These are phyloP conservation scores for Camelus dromedarius DNA, from an alignment of 2,113 vertebrate genomes.

Conservation along the genomic window DNA sequence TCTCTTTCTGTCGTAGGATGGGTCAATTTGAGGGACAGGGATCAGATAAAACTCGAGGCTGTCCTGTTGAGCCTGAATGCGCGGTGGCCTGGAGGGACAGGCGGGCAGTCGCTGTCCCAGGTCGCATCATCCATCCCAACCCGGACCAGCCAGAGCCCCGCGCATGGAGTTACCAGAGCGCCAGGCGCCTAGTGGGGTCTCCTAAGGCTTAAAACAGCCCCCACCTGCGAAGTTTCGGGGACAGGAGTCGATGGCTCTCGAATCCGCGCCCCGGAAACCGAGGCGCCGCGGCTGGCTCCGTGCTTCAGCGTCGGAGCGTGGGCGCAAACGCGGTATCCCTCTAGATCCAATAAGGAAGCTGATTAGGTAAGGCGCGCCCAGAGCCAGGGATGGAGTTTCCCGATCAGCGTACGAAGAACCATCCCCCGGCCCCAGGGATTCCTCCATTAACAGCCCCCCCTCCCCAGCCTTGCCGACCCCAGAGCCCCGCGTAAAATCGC, in stretches of 20 bases:
- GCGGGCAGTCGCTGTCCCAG: not conserved
- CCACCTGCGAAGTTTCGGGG: not conserved
- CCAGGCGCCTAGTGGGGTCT: not conserved
- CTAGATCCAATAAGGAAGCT: not conserved
- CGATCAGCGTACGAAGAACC: not conserved
- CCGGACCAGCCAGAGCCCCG: not conserved
- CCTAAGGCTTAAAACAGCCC: not conserved
- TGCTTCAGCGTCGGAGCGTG: accelerated
- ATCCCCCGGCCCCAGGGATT: not conserved
- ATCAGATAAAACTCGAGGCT: not conserved
- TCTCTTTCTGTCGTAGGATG: not conserved
- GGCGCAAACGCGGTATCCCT: not conserved
- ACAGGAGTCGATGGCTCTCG: not conserved
- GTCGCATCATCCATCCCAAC: not conserved
- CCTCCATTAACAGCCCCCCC: not conserved
- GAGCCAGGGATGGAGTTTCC: not conserved
- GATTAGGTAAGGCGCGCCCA: too few species aligned
- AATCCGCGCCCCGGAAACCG: accelerated
- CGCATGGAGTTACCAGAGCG: not conserved
- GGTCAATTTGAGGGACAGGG: not conserved
- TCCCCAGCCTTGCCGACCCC: not conserved
- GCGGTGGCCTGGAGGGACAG: not conserved
- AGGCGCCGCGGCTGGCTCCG: not conserved
- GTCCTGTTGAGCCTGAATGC: not conserved
- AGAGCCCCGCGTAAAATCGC: not conserved